Base-by-base conservation (phyloP, 2,888 invertebrate genomes). In the Dasysyrphus albostriatus region DNA sequence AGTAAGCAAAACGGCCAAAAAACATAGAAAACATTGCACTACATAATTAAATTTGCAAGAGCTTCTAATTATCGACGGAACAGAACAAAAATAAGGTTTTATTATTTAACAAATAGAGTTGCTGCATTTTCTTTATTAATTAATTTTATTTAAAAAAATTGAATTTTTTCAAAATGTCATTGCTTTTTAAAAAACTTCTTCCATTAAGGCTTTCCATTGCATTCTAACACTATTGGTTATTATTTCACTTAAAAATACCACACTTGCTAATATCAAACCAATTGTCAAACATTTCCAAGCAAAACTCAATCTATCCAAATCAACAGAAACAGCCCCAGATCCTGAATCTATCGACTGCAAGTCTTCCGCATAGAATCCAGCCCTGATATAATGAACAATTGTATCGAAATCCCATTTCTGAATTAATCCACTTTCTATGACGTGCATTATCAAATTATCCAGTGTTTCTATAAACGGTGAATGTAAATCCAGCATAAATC, bases 321-420 rank as follows among this genome's bases (percentile, higher is more conserved):
- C 1, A 19, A 67, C 4, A 2, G 24, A 14, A 14, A 51, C 37
- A 9, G 19, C 51, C n/a, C 9, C 37, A 3, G 37, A 67, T 37
- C 37, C 16, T 1, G 3, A 0, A 49, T 12, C 10, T 4, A 12
- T 19, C 7, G 2, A 1, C 1, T 37, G 6, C 8, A 10, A 29
- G 34, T 34, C 16, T 5, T 34, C 37, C 8, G 37, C 2, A 7
- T 5, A 8, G 14, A 37, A 39, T 14, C 34, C 67, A 8, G 14
- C 49, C 37, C 3, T 24, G 0, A 67, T n/a, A 6, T 14, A 24
- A 32, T 73, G 63, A 2, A 19, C 9, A 4, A 4, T 9, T 12
- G 61, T 37, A 24, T 72, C 56, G 2, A 12, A 14, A 37, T 67
- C 51, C 80, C 80, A 80, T 32, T 80, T 80, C 24, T 29, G 16